These are phyloP conservation scores for Bradypus variegatus DNA, from an alignment of 2,797 vertebrate genomes.

Conservation along the genomic window DNA sequence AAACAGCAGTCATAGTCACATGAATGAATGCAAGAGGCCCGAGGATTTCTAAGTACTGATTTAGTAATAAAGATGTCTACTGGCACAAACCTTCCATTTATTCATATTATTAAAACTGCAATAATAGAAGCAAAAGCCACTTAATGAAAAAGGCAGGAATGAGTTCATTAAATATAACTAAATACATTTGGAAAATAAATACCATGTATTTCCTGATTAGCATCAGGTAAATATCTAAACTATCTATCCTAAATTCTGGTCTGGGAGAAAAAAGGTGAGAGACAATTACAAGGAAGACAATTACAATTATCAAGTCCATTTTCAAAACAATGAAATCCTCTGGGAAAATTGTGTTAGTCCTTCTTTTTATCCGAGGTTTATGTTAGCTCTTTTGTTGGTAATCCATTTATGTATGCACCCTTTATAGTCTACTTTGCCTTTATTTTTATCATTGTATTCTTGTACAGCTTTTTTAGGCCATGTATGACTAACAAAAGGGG, in stretches of 20 bases:
- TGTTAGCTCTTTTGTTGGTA: slow-evolving; percentile 60
- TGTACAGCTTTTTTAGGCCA: not conserved
- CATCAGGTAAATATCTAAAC: not conserved
- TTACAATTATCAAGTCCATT: slow-evolving; percentile 45
- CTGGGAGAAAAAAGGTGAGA: too few species aligned
- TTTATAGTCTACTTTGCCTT: not conserved
- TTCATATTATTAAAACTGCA: too few species aligned
- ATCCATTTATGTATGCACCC: not conserved
- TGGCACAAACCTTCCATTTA: too few species aligned
- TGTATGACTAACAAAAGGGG: too few species aligned
- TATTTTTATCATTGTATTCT: not conserved
- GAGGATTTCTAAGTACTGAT: too few species aligned
- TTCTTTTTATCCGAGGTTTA: slow-evolving; percentile 78
- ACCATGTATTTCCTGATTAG: not conserved
- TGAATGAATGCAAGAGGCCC: too few species aligned
- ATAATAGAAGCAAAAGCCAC: too few species aligned
- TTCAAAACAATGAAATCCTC: not conserved
- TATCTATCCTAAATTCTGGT: not conserved
- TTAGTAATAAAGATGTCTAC: too few species aligned
- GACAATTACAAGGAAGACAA: not conserved
- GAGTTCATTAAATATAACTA: slow-evolving; percentile 34
- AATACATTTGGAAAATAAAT: slow-evolving; percentile 29
- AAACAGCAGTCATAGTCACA: too few species aligned
- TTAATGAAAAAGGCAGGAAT: too few species aligned
- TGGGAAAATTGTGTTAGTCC: slow-evolving; percentile 63